Conservation (phyloP, 2,113 vertebrate species). For the Hyperopisus bebe region DNA sequence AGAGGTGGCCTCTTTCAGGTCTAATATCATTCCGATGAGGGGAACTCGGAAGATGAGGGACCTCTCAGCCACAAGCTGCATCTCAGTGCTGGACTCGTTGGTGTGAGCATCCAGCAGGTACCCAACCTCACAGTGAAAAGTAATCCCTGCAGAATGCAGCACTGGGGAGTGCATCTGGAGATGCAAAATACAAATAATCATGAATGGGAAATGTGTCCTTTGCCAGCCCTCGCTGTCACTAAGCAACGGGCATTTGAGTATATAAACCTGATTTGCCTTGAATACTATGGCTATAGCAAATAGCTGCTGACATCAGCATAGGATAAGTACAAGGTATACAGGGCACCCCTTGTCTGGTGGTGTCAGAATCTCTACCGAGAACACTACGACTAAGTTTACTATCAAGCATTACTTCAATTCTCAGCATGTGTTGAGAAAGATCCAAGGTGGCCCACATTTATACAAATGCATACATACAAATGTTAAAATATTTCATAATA, state of each 20-base stretch:
- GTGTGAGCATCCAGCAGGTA: neutral
- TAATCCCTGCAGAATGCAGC: neutral
- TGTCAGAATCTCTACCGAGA: slow-evolving; percentile 31
- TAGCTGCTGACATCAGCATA: slow-evolving; percentile 34
- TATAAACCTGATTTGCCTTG: slow-evolving; percentile 30
- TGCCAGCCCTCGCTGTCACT: slow-evolving; percentile 27
- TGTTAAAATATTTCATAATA: neutral
- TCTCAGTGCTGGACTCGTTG: neutral
- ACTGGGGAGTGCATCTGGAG: neutral
- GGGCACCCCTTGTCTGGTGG: slow-evolving; percentile 20
- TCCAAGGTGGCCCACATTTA: neutral
- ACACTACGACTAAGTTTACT: slow-evolving; percentile 28
- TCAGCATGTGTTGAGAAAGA: slow-evolving; percentile 9
- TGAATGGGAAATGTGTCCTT: neutral
- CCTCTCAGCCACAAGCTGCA: neutral
- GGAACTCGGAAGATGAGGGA: neutral
- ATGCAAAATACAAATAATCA: neutral
- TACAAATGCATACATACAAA: neutral
- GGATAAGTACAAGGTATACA: slow-evolving; percentile 32
- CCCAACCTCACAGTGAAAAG: neutral
- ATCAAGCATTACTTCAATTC: slow-evolving; percentile 34
- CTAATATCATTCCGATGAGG: neutral
- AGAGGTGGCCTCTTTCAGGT: neutral
- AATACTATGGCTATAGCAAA: slow-evolving; percentile 26
- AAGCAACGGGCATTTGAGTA: slow-evolving; percentile 26